Base-by-base conservation (phyloP, 2,113 vertebrate genomes). In the Barnardius zonarius region DNA sequence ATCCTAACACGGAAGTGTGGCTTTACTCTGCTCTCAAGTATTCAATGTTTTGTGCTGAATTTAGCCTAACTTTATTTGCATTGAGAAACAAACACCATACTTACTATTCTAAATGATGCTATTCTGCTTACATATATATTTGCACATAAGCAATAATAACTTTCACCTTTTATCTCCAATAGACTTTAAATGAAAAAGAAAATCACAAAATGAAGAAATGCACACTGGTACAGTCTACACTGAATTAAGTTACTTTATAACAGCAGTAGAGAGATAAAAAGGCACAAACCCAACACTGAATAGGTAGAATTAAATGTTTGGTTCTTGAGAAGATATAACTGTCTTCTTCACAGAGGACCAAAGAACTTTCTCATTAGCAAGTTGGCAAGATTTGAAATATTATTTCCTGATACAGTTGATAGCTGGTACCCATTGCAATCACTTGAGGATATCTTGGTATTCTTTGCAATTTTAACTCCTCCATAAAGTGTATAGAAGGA, bases 361-460 rank as follows among this genome's bases (percentile, higher is more conserved):
- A 66, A 86, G 41, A 70, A 80, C 25, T 46, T 88, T 73, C 82
- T 80, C 64, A 20, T 55, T 93, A 64, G 72, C 79, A 67, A 43
- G 41, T 0, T 93, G 79, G 76, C 73, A 92, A 62, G 35, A 72
- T 83, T 3, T 59, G 30, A 83, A 85, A 55, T 23, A 81, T 72
- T 91, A 64, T 88, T 90, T 93, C 86, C 75, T 90, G 79, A 92
- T 84, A 25, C 82, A 43, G 25, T 35, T 84, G 91, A 93, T 93
- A 82, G 74, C 80, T 87, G 52, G n/a, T 37, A 69, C 92, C 79
- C 66, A 79, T 3, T 84, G 69, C 66, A 84, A 92, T 86, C 54
- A 91, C 73, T 84, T 76, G 25, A 94, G 83, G 62, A 30, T 82
- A 66, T 59, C 70, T 85, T 51, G 59, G 86, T 69, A 91, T 59